A percentile compares a stretch with the other conserved stretches of the same genome.
Evolutionary conservation across 2,113 vertebrate species (phyloP).

Genomic region (Clarias gariepinus): DNA sequence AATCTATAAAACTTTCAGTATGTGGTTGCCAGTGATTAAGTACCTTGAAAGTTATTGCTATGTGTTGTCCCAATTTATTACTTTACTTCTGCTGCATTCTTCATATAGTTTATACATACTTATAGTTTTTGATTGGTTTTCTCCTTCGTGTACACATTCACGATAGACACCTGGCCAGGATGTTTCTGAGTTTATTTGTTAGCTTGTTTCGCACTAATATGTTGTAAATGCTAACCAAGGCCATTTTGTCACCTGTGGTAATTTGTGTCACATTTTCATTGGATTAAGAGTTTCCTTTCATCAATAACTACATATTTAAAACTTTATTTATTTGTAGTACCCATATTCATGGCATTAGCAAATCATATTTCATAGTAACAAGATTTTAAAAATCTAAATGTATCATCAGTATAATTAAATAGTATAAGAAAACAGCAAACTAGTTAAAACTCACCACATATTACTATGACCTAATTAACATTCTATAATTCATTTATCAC

Average conservation of each 20-base stretch:
- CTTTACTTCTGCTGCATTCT: not conserved
- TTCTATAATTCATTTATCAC: not conserved
- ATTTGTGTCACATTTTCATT: too few species aligned
- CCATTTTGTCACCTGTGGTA: too few species aligned
- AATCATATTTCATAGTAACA: not conserved
- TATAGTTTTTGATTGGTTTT: too few species aligned
- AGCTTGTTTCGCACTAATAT: not conserved
- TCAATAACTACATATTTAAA: too few species aligned
- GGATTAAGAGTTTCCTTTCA: too few species aligned
- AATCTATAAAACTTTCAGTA: not conserved
- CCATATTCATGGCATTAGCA: not conserved
- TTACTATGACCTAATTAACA: not conserved
- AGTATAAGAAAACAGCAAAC: not conserved
- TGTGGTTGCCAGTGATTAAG: not conserved
- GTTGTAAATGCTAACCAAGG: too few species aligned
- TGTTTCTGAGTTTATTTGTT: not conserved
- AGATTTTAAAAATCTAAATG: not conserved
- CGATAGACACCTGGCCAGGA: not conserved
- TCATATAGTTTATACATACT: not conserved
- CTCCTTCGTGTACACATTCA: too few species aligned
- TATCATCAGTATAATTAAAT: not conserved
- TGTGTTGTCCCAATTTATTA: not conserved
- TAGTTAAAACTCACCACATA: not conserved
- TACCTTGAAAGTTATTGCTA: not conserved
- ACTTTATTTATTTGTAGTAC: too few species aligned